Percentiles rank a stretch among this genome's conserved stretches.
These are phyloP conservation scores for Epizoanthus stellaris DNA, from an alignment of 92 coral and sea anemone species.

Conservation along the genomic window DNA sequence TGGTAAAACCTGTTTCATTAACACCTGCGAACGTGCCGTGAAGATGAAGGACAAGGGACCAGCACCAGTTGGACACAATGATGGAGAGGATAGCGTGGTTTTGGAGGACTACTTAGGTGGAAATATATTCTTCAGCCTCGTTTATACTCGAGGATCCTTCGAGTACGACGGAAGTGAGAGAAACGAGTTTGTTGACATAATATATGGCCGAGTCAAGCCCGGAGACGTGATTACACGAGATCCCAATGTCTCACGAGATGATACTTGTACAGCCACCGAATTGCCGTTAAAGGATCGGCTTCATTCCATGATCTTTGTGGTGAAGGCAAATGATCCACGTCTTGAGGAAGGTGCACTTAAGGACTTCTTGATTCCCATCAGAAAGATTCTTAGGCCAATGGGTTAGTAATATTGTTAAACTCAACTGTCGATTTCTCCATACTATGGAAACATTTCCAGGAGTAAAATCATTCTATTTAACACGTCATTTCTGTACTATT, in stretches of 20 bases:
- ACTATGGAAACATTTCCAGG: no score
- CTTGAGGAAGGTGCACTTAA: slow-evolving; percentile 58
- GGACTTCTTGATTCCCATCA: slow-evolving; percentile 61
- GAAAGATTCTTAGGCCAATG: slow-evolving; percentile 41
- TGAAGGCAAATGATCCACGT: slow-evolving; percentile 63
- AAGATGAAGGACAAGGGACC: slow-evolving; percentile 55
- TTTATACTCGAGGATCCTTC: slow-evolving; percentile 70
- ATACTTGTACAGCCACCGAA: neutral
- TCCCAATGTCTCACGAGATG: neutral
- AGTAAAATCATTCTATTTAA: no score
- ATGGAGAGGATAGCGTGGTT: slow-evolving; percentile 60
- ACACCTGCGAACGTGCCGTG: slow-evolving; percentile 64
- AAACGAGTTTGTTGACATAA: slow-evolving; percentile 57
- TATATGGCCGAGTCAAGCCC: slow-evolving; percentile 47
- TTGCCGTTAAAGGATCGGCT: slow-evolving; percentile 47
- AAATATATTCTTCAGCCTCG: slow-evolving; percentile 61
- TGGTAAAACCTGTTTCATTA: slow-evolving; percentile 74
- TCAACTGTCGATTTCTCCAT: no score
- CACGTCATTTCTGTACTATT: no score
- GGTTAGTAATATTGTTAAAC: slow-evolving; percentile 25
- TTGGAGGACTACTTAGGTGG: slow-evolving; percentile 65
- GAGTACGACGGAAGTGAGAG: slow-evolving; percentile 50
- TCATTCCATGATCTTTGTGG: slow-evolving; percentile 65
- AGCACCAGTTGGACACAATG: slow-evolving; percentile 46
- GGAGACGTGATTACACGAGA: slow-evolving; percentile 55